These are phyloP conservation scores for Cryptus armator DNA, from an alignment of 2,888 invertebrate genomes.

Conservation along the genomic window DNA sequence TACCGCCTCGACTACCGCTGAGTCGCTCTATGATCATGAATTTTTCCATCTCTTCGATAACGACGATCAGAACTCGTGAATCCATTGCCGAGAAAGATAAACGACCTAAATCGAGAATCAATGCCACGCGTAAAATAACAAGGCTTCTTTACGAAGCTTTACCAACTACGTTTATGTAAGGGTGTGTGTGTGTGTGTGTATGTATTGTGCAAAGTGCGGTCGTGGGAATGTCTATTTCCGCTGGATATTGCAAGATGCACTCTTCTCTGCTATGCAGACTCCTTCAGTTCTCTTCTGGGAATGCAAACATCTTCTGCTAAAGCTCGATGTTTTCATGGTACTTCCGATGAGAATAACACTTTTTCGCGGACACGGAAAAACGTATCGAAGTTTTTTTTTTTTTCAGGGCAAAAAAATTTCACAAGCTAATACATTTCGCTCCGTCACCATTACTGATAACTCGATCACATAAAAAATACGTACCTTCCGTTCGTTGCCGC, in stretches of 20 bases:
- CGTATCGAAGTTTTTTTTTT: no score
- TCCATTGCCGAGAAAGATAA: constrained; percentile 54
- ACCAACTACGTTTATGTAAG: not conserved
- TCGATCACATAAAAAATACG: no score
- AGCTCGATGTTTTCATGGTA: constrained; percentile 4
- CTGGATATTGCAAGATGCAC: constrained; percentile 50
- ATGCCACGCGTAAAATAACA: constrained; percentile 29
- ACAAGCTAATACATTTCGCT: no score
- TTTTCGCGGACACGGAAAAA: not conserved
- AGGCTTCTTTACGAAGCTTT: not conserved
- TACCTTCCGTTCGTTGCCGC: no score
- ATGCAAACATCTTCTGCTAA: constrained; percentile 10
- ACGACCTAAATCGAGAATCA: constrained; percentile 52
- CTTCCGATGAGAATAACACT: constrained; percentile 4
- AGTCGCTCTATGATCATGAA: constrained; percentile 34
- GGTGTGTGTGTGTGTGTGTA: not conserved
- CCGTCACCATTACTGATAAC: no score
- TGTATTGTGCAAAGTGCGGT: constrained; percentile 20
- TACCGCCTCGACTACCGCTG: not conserved
- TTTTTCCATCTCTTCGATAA: constrained; percentile 25
- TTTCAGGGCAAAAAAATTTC: no score
- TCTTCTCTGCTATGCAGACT: constrained; percentile 10
- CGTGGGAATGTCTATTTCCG: constrained; percentile 50
- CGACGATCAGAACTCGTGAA: constrained; percentile 17
- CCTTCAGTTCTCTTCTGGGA: not conserved